Evolutionary conservation across 2,797 vertebrate genomes (phyloP).

Genomic region (Orestias chungarensis): DNA sequence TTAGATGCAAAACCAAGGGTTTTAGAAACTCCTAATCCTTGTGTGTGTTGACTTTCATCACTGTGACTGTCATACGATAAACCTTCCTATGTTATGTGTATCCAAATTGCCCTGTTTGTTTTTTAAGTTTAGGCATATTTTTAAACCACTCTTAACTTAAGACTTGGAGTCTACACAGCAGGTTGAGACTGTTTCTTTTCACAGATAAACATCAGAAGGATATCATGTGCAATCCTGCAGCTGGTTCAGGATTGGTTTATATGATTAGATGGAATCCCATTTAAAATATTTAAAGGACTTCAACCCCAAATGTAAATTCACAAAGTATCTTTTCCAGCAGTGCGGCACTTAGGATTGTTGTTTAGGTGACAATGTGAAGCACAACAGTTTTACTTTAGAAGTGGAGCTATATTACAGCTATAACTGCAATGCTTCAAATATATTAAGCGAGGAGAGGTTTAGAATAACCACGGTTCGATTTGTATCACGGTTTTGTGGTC

Average conservation of each 20-base stretch:
- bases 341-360: too few species aligned
- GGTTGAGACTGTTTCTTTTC: slow-evolving; percentile 50
- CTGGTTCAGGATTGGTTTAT: slow-evolving; percentile 18
- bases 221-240: slow-evolving; percentile 34
- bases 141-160: slow-evolving; percentile 44
- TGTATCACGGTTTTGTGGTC: too few species aligned
- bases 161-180: slow-evolving; percentile 41
- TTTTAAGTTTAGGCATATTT: slow-evolving; percentile 46
- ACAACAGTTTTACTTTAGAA: too few species aligned
- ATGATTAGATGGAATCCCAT: neutral
- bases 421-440: too few species aligned
- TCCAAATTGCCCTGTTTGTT: slow-evolving; percentile 50
- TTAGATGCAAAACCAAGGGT: slow-evolving; percentile 58
- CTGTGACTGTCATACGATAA: slow-evolving; percentile 41
- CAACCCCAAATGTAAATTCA: too few species aligned
- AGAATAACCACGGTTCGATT: too few species aligned
- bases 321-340: too few species aligned
- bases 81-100: slow-evolving; percentile 49
- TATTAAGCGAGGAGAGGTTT: too few species aligned
- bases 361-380: too few species aligned
- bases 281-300: neutral
- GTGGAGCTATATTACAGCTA: too few species aligned
- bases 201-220: slow-evolving; percentile 40
- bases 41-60: slow-evolving; percentile 66
- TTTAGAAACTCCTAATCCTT: slow-evolving; percentile 64